phyloP scores from a whole-genome alignment of 2,888 invertebrate genomes.

The Drosophila melanosoma region DNA sequence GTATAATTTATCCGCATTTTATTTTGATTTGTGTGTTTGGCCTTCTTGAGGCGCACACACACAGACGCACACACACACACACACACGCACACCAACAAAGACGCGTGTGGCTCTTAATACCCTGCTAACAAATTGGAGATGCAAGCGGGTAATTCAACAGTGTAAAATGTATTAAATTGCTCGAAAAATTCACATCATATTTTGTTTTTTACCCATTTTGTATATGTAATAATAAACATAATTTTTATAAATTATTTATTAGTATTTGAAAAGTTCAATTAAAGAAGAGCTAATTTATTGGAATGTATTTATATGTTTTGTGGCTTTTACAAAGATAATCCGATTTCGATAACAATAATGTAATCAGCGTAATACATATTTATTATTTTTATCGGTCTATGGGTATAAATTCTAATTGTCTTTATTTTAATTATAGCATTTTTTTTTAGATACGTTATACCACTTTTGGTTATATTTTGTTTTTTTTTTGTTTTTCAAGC shows the following conservation, averaged over 20 bases:
- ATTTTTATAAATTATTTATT: not conserved
- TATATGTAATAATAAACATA: not conserved
- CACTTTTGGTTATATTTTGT: constrained; percentile 34
- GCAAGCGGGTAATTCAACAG: not conserved
- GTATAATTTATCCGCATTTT: constrained; percentile 73
- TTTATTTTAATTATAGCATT: constrained; percentile 53
- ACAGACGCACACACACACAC: constrained; percentile 1
- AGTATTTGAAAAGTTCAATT: not conserved
- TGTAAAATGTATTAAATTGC: no score
- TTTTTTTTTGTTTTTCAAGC: constrained; percentile 11
- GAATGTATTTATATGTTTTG: not conserved
- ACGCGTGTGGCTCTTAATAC: constrained; percentile 51
- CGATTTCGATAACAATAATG: not conserved
- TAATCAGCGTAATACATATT: constrained; percentile 4
- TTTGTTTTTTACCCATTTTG: not conserved
- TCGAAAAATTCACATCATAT: no score
- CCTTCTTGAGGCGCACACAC: constrained; percentile 37
- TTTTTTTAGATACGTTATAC: constrained; percentile 27
- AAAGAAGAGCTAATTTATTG: not conserved
- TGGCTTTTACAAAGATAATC: not conserved
- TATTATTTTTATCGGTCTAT: constrained; percentile 14
- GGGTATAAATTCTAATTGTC: constrained; percentile 28
- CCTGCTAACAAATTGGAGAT: constrained; percentile 13
- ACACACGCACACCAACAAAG: constrained; percentile 8
- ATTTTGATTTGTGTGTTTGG: constrained; percentile 73